Evolutionary conservation across 2,888 invertebrate species (phyloP), one percentile per base, ranked within the genome.

Genomic region (Theretra japonica): DNA sequence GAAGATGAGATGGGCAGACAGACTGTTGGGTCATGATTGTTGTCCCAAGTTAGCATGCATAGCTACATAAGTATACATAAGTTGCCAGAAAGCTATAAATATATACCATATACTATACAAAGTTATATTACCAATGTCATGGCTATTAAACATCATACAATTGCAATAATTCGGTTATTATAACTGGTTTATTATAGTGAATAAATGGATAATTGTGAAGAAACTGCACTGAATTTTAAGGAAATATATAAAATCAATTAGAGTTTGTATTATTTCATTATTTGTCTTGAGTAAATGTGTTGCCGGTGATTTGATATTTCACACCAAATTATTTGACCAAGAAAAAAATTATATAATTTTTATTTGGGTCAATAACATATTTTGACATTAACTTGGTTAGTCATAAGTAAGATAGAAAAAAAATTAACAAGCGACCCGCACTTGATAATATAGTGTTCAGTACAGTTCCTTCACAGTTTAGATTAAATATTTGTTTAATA

Each of bases 101-200:
- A 53, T 53, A 53, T 53, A 53, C 17, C 53, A 53, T 53, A n/a
- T 21, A 62, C 48, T 65, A 17, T 48, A 48, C 23, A 65, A 65
- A 65, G 19, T n/a, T 33, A n/a, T 30, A 60, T 33, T 21, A 48
- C 48, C 33, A 41, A 48, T 65, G 41, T 65, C 65, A 65, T 65
- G 65, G 41, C 48, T 41, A 65, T 65, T 65, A 8, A 60, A 60
- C 33, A n/a, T 30, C 7, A 30, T 25, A 65, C 65, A 65, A 48
- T 65, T 62, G 33, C 33, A 62, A 21, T 62, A 62, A 62, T 70
- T 70, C 70, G 58, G 70, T 70, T 23, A 59, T 48, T 41, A 23
- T 41, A 70, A 59, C 58, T 57, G 33, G 30, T 69, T 70, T 59
- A 48, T 59, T 8, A 70, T 48, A 23, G 48, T 41, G 65, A 65